Base-by-base conservation (phyloP, 37 sponge, comb jelly and placozoan genomes). In the Halisarca cf. caerulea region DNA sequence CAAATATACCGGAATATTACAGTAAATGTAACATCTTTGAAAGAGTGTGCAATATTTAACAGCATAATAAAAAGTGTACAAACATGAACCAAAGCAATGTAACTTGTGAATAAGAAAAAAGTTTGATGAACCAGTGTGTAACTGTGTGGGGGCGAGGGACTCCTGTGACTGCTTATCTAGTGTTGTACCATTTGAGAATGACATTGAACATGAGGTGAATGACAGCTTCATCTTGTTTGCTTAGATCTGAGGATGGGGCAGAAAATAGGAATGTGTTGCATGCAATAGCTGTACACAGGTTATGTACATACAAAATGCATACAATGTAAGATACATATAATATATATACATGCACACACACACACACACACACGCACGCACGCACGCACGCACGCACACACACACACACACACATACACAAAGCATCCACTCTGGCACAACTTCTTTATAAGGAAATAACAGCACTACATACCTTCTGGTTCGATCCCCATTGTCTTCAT, bases 231-330 rank as follows among this genome's bases (percentile, higher is more conserved):
- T 62, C 39, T 25, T 59, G 59, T 35, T 87, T 87, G 40, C 84
- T 88, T 57, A 93, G 82, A 77, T 93, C 93, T 93, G 70, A 30
- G n/a, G n/a, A n/a, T n/a, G n/a, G n/a, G n/a, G n/a, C n/a, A n/a
- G n/a, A n/a, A n/a, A n/a, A n/a, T n/a, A n/a, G n/a, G n/a, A n/a
- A n/a, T n/a, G 17, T 55, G 57, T 55, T 20, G 57, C 57, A 55
- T 20, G 17, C 11, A 20, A 55, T 20, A 55, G 57, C 17, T 20
- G 17, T 55, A 55, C 57, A 55, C 57, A 55, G 17, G 57, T 55
- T 55, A 17, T 55, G 17, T 20, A 17, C 57, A 55, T 55, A 17
- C 17, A 55, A 18, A 3, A 17, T 69, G 70, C 14, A 42, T 66
- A 15, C n/a, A n/a, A n/a, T n/a, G n/a, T n/a, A n/a, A n/a, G n/a